A percentile compares a stretch with the other conserved stretches of the same genome.
phyloP scores from a whole-genome alignment of 2,888 invertebrate species.

The Choristoneura rosaceana region DNA sequence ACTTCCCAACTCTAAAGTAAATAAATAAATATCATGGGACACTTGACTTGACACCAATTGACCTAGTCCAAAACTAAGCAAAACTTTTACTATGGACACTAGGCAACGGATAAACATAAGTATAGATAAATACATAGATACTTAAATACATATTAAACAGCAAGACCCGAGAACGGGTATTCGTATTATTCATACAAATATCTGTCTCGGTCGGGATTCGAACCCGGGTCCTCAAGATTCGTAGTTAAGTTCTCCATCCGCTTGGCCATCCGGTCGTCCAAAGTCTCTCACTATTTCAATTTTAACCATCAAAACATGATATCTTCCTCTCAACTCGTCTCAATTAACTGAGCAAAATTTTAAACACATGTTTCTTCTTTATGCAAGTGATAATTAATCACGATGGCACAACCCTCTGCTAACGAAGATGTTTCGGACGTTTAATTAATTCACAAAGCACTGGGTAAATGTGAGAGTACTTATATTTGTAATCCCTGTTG shows the following conservation, averaged over 20 bases:
- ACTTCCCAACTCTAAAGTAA: conserved; percentile 7
- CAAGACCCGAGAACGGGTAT: no score
- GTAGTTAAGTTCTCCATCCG: no score
- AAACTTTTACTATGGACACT: no score
- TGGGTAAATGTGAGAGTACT: conserved; percentile 15
- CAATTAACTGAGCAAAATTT: conserved; percentile 17
- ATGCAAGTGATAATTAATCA: conserved; percentile 37
- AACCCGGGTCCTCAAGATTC: no score
- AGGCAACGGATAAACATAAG: no score
- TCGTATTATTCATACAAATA: no score
- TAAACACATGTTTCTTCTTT: conserved; percentile 31
- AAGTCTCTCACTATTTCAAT: not conserved
- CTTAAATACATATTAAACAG: no score
- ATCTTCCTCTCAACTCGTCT: not conserved
- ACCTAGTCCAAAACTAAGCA: no score
- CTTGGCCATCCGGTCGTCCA: not conserved
- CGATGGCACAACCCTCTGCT: conserved; percentile 25
- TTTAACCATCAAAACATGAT: not conserved
- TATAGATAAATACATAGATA: no score
- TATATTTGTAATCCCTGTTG: conserved; percentile 25
- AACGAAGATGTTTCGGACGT: conserved; percentile 30
- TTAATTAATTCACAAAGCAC: conserved; percentile 37
- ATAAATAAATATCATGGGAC: no score
- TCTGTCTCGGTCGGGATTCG: no score
- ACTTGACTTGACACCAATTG: no score